Evolutionary conservation across 2,113 vertebrate genomes (phyloP).

Genomic region (Gavialis gangeticus): DNA sequence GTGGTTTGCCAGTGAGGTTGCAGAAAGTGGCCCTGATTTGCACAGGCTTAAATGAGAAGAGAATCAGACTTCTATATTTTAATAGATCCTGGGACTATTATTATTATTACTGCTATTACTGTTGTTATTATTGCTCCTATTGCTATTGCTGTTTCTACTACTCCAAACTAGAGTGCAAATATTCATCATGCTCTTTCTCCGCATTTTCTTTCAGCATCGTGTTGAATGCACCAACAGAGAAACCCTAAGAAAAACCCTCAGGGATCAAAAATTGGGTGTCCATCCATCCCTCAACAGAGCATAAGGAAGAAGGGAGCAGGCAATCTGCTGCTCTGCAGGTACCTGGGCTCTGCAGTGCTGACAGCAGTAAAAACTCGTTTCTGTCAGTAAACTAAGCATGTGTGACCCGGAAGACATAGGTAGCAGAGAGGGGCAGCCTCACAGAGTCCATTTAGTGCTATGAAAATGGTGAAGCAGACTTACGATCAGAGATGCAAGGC

Average conservation of each 20-base stretch:
- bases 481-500: slow-evolving; percentile 52
- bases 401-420: slow-evolving; percentile 69
- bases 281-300: slow-evolving; percentile 56
- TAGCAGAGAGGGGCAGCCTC: slow-evolving; percentile 70
- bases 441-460: slow-evolving; percentile 70
- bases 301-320: slow-evolving; percentile 50
- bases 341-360: slow-evolving; percentile 69
- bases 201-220: background rate
- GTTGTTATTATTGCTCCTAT: slow-evolving; percentile 41
- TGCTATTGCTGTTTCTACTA: background rate
- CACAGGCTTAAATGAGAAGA: slow-evolving; percentile 3
- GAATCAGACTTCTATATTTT: slow-evolving; percentile 18
- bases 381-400: slow-evolving; percentile 75
- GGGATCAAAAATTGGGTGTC: slow-evolving; percentile 61
- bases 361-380: slow-evolving; percentile 74
- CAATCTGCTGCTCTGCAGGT: slow-evolving; percentile 74
- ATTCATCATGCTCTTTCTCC: slow-evolving; percentile 11
- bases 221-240: slow-evolving; percentile 69
- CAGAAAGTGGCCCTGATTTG: background rate
- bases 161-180: slow-evolving; percentile 43
- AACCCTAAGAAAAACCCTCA: slow-evolving; percentile 51
- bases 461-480: slow-evolving; percentile 71
- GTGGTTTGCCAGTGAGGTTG: background rate
- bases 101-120: slow-evolving; percentile 4
- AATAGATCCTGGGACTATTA: background rate